Percentiles rank a stretch among this genome's conserved stretches.
Evolutionary conservation across 2,888 invertebrate genomes (phyloP).

Genomic region (Gibbula magus): DNA sequence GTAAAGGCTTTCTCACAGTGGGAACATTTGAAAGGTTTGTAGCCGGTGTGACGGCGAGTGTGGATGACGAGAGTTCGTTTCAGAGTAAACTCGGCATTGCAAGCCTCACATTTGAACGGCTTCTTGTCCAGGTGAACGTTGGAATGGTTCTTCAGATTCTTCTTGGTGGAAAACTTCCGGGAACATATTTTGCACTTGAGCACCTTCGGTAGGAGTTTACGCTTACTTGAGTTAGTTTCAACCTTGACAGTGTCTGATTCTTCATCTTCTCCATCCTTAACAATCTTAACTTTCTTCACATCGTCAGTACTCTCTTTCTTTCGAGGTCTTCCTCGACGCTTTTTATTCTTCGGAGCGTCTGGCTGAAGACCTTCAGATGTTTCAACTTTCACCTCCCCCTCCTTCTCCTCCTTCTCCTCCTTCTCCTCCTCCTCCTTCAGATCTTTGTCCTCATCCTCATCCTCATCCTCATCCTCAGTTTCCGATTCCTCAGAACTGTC

Average conservation of each 20-base stretch:
- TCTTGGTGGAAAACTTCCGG: background rate
- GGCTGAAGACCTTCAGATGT: background rate
- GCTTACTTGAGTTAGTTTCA: background rate
- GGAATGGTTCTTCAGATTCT: slow-evolving; percentile 1
- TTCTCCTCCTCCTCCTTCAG: background rate
- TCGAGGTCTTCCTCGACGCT: background rate
- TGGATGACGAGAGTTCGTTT: background rate
- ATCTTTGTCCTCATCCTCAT: background rate
- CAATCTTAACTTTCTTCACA: slow-evolving; percentile 26
- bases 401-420: background rate
- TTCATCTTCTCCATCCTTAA: background rate
- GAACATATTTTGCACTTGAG: background rate
- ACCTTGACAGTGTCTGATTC: background rate
- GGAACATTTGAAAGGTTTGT: background rate
- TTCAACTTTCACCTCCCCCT: background rate
- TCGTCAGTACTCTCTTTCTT: background rate
- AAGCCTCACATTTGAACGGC: background rate
- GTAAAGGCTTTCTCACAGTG: background rate
- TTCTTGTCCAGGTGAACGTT: slow-evolving; percentile 3
- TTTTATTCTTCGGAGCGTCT: background rate
- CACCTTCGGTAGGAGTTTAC: background rate
- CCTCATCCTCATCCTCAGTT: background rate
- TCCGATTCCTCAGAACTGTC: background rate
- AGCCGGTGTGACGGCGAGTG: background rate
- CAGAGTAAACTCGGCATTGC: background rate